Evolutionary conservation across 2,888 invertebrate species (phyloP).

Genomic region (Dryococelus australis): DNA sequence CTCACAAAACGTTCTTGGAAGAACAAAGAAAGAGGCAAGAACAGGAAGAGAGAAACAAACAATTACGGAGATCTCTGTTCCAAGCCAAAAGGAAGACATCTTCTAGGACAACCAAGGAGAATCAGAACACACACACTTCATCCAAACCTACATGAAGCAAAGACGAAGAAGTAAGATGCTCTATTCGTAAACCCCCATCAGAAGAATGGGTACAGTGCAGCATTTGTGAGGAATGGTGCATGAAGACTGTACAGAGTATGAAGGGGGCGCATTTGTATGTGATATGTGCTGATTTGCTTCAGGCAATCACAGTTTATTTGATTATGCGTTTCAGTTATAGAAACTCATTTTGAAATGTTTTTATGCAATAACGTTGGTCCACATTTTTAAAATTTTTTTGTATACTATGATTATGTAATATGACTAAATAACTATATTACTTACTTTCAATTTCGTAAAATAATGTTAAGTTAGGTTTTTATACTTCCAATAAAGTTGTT

Average conservation of each 20-base stretch:
- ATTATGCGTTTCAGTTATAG: not conserved
- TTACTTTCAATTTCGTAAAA: too few species aligned
- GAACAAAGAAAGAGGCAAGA: too few species aligned
- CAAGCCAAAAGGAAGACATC: not conserved
- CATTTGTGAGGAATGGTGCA: not conserved
- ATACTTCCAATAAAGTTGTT: not conserved
- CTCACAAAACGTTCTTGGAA: too few species aligned
- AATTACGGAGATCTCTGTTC: not conserved
- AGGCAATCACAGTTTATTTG: not conserved
- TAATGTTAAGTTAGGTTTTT: not conserved
- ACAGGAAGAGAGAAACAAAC: not conserved
- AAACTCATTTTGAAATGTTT: not conserved
- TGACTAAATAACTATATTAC: not conserved
- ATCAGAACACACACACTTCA: not conserved
- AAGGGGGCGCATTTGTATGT: not conserved
- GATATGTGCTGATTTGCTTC: not conserved
- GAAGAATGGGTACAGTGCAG: not conserved
- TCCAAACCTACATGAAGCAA: too few species aligned
- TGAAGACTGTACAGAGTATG: not conserved
- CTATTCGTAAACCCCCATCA: not conserved
- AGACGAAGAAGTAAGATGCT: too few species aligned
- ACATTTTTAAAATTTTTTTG: too few species aligned
- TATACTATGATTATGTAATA: not conserved
- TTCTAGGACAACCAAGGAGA: not conserved
- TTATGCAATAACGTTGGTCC: not conserved